Percentiles rank a stretch among this genome's conserved stretches.
Evolutionary conservation across 2,797 vertebrate genomes (phyloP).

Genomic region (Epinephelus awoara): DNA sequence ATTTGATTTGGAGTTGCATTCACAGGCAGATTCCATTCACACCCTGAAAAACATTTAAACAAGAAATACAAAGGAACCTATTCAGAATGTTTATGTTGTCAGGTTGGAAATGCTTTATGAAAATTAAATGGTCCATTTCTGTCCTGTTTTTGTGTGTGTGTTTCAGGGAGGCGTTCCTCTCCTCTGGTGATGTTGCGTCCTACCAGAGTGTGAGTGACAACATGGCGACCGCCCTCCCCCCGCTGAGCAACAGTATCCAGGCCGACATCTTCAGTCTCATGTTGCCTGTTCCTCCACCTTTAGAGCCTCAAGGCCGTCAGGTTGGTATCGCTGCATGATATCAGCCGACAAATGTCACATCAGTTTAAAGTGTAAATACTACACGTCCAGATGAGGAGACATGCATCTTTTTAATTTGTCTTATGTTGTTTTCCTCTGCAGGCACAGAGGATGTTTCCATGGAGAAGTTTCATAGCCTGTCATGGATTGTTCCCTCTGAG

Average conservation of each 20-base stretch:
- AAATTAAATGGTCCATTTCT: not conserved
- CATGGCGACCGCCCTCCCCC: conserved; percentile 74
- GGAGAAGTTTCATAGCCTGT: conserved; percentile 84
- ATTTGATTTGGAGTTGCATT: no score
- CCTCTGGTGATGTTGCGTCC: conserved; percentile 77
- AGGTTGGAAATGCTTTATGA: not conserved
- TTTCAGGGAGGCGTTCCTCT: conserved; percentile 80
- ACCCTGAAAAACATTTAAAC: no score
- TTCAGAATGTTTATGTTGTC: no score
- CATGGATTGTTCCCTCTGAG: conserved; percentile 80
- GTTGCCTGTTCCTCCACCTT: conserved; percentile 81
- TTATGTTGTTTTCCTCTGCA: conserved; percentile 49
- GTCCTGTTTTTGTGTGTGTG: not conserved
- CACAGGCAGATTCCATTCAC: no score
- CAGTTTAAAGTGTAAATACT: not conserved
- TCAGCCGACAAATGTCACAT: not conserved
- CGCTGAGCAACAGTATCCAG: conserved; percentile 69
- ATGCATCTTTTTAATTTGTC: not conserved
- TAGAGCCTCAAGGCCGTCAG: conserved; percentile 73
- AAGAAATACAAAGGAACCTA: no score
- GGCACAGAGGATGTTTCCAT: conserved; percentile 82
- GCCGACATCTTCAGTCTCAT: conserved; percentile 72
- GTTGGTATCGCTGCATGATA: conserved; percentile 44
- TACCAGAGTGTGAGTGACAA: conserved; percentile 82
- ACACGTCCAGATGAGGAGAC: not conserved